Percentiles rank a stretch among this genome's conserved stretches.
These are phyloP conservation scores for Aporophyla nigra DNA, from an alignment of 2,888 invertebrate genomes.

Conservation along the genomic window DNA sequence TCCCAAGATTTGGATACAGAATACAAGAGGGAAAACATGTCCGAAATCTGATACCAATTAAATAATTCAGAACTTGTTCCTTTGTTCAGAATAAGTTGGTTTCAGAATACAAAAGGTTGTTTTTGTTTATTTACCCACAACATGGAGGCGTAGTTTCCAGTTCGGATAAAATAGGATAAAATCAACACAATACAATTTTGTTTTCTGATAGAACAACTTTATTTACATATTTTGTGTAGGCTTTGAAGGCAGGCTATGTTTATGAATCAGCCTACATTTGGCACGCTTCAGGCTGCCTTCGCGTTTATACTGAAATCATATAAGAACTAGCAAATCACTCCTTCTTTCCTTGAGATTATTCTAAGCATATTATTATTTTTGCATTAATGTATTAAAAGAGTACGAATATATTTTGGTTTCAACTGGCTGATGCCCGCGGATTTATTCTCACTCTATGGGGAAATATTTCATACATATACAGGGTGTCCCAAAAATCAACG, in stretches of 20 bases:
- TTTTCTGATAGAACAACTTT: slow-evolving; percentile 39
- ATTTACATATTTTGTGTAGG: slow-evolving; percentile 55
- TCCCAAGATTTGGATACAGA: neutral
- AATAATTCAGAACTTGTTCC: slow-evolving; percentile 9
- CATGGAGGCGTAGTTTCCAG: slow-evolving; percentile 31
- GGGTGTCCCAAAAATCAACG: too few species aligned
- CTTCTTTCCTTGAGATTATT: slow-evolving; percentile 19
- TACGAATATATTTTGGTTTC: neutral
- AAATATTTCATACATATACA: neutral
- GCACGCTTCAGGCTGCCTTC: slow-evolving; percentile 22
- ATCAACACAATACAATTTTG: slow-evolving; percentile 50
- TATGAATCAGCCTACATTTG: slow-evolving; percentile 49
- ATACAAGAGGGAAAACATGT: neutral
- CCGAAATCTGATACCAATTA: slow-evolving; percentile 42
- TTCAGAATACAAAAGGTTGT: slow-evolving; percentile 21
- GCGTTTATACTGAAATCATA: slow-evolving; percentile 26
- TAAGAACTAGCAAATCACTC: neutral
- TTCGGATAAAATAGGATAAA: slow-evolving; percentile 29
- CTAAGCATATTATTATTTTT: neutral
- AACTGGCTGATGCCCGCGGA: neutral
- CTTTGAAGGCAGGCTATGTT: slow-evolving; percentile 32
- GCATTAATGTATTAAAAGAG: neutral
- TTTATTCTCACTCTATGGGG: neutral
- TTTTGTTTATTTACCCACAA: slow-evolving; percentile 26
- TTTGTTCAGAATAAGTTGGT: slow-evolving; percentile 30